Base-by-base conservation (phyloP, 2,113 vertebrate genomes). In the Hemiprocne comata region DNA sequence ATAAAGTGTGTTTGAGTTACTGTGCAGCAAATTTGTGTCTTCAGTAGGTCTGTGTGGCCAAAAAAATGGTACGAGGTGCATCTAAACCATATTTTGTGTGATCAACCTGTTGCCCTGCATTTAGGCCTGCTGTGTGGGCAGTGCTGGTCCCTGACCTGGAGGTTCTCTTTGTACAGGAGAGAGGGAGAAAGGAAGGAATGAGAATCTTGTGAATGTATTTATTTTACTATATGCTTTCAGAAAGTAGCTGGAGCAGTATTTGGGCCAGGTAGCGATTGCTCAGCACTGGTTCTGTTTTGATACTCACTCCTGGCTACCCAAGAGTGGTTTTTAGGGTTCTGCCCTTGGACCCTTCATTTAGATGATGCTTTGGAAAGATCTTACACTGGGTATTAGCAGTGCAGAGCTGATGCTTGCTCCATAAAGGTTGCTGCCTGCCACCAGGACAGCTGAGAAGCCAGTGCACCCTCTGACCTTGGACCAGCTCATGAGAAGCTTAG, bases 401-500 rank as follows among this genome's bases (percentile, higher is more conserved):
- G 54, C 48, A 21, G 85, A 82, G 38, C 46, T 40, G 67, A 11
- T 67, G 81, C 18, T 82, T 74, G 42, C 51, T 78, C n/a, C 0
- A 0, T 67, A 57, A 26, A 1, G 3, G 7, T 23, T 15, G 33
- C 57, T 8, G 9, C 67, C 36, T 50, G 64, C 36, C 5, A 1
- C 17, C 8, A 7, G 34, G 44, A 46, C 4, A 5, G 33, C 28
- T 64, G 77, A 44, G 85, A 48, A 93, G 38, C 51, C 11, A 2
- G 5, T 34, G 34, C 34, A 18, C 29, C 44, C 14, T 70, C 50
- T 93, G 79, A 88, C 53, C 50, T 72, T 0, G 0, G 61, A 66
- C 58, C 85, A 89, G 77, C 85, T 96, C 40, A 40, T 70, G n/a
- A 87, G 54, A 48, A 73, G 51, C 46, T 94, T 65, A 64, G 60